Evolutionary conservation across 1,140 invertebrate species (phyloP).

Genomic region (Lamellibrachia luymesi): DNA sequence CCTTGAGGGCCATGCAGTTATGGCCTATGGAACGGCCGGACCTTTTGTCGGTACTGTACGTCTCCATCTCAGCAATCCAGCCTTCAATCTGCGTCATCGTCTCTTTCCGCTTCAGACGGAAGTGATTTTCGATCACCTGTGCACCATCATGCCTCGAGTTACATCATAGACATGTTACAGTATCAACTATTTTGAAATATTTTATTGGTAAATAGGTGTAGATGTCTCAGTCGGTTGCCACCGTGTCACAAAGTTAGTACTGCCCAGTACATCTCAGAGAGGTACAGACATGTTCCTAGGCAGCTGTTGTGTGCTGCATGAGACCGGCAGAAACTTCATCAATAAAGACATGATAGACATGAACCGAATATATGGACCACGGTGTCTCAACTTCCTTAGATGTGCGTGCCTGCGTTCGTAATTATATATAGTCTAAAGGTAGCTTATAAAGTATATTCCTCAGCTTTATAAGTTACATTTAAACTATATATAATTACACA

Average conservation of each 20-base stretch:
- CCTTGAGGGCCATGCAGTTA: conserved; percentile 74
- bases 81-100: conserved; percentile 83
- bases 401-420: too few relatives aligned
- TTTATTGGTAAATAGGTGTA: background rate
- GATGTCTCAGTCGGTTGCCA: background rate
- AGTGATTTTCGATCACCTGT: conserved; percentile 88
- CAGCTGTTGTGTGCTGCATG: background rate
- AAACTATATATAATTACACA: conserved; percentile 12
- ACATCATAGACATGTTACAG: background rate
- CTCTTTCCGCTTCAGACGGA: conserved; percentile 91
- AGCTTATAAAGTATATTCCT: background rate
- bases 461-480: background rate
- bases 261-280: background rate
- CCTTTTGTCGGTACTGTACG: conserved; percentile 71
- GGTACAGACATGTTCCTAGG: background rate
- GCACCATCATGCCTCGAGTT: conserved; percentile 26
- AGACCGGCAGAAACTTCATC: background rate
- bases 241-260: too few relatives aligned
- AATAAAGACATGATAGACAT: background rate
- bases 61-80: conserved; percentile 85
- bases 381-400: too few relatives aligned
- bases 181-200: background rate
- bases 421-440: too few relatives aligned
- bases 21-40: conserved; percentile 70
- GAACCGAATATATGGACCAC: background rate